These are phyloP conservation scores for Cepaea hortensis DNA, from an alignment of 2,888 invertebrate species.

Conservation along the genomic window DNA sequence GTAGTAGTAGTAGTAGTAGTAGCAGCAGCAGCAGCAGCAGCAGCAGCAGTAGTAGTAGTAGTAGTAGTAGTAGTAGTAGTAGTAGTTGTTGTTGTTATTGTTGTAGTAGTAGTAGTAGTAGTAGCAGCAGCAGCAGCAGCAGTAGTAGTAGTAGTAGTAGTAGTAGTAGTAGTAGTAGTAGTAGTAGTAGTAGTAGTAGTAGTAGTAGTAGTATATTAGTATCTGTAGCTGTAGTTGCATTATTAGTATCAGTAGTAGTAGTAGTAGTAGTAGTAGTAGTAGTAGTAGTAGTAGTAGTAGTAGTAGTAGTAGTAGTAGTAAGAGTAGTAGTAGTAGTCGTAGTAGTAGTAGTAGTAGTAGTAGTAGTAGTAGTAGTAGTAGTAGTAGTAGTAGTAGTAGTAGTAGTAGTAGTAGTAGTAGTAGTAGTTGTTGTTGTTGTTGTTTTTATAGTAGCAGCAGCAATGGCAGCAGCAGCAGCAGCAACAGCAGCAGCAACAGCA, in stretches of 20 bases:
- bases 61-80: too few species aligned
- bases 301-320: background rate
- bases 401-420: background rate
- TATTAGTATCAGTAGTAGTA: background rate
- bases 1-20: too few species aligned
- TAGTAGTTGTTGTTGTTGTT: too few species aligned
- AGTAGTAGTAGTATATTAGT: background rate
- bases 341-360: background rate
- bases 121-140: too few species aligned
- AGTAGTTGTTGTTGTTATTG: too few species aligned
- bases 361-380: background rate
- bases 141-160: constrained; percentile 4
- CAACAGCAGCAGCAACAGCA: background rate
- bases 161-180: background rate
- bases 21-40: too few species aligned
- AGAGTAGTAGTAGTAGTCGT: background rate
- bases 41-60: too few species aligned
- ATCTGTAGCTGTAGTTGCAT: too few species aligned
- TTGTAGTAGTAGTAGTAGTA: too few species aligned
- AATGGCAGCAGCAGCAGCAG: background rate
- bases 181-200: background rate
- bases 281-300: background rate
- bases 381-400: constrained; percentile 2
- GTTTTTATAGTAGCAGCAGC: background rate
- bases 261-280: constrained; percentile 2